Evolutionary conservation across 2,888 invertebrate species (phyloP).

Genomic region (Hyalella azteca): DNA sequence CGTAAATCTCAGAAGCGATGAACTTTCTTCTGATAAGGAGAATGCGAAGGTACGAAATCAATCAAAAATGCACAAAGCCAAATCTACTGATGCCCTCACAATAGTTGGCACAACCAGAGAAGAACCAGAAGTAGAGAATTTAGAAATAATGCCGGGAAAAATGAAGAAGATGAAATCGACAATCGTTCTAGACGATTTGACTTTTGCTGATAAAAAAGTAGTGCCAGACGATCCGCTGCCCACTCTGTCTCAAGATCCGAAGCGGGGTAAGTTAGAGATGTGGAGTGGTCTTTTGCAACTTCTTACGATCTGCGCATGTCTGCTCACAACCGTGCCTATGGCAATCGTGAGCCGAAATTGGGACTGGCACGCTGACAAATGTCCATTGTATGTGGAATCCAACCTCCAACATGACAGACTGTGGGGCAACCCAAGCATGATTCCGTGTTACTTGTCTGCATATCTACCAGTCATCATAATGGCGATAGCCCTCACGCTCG

Average conservation of each 20-base stretch:
- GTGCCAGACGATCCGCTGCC: conserved; percentile 78
- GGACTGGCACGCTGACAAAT: conserved; percentile 11
- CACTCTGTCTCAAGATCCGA: neutral
- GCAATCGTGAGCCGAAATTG: conserved; percentile 31
- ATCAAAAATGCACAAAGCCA: neutral
- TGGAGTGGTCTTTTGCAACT: conserved; percentile 27
- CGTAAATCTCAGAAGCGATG: conserved; percentile 12
- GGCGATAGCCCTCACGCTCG: conserved; percentile 15
- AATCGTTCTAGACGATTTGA: conserved; percentile 20
- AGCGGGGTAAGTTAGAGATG: conserved; percentile 30
- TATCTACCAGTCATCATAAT: conserved; percentile 41
- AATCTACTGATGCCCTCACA: neutral
- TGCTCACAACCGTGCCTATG: conserved; percentile 15
- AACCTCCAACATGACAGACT: conserved; percentile 30
- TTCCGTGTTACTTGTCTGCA: conserved; percentile 40
- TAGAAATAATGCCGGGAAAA: neutral
- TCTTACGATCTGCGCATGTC: neutral
- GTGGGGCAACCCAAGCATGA: conserved; percentile 41
- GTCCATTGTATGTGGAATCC: conserved; percentile 42
- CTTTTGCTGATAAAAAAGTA: conserved; percentile 82
- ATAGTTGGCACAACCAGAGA: neutral
- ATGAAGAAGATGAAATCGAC: conserved; percentile 23
- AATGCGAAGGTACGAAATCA: neutral
- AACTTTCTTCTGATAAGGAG: neutral
- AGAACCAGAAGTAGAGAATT: conserved; percentile 19